Evolutionary conservation across 2,888 invertebrate genomes (phyloP), one percentile per base, ranked within the genome.

Genomic region (Agrotis puta): DNA sequence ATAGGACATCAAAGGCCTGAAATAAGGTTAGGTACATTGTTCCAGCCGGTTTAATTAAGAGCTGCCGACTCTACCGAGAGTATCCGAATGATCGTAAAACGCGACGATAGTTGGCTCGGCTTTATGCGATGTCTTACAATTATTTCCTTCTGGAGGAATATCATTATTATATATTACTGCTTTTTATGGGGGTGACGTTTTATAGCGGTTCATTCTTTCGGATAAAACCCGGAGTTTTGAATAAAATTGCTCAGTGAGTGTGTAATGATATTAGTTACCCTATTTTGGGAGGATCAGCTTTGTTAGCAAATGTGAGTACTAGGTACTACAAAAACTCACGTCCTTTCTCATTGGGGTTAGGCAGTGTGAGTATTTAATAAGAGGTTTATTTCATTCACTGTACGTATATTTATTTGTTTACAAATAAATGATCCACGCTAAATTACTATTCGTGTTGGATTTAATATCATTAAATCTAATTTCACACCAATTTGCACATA

Each of bases 141-240:
- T 90, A 91, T 92, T 92, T 89, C 87, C 90, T 89, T 89, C 86
- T 88, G 84, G 87, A 86, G 83, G 88, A 91, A 90, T 91, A 92
- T 92, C 89, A 91, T 93, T 91, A 92, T 90, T 72, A 82, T 79
- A 81, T 68, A 78, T 82, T 88, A 89, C 91, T 79, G 84, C 84
- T 90, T 93, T 93, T 92, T 92, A 92, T 91, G 84, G 88, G 87
- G 90, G 89, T 89, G 85, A 85, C 86, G 86, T 88, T 92, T 93
- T 92, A 92, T 87, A 88, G 88, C 87, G 73, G 81, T 81, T 81
- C 76, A 84, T 84, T 85, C 87, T 85, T 87, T 85, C 70, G 84
- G 82, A 84, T 86, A 82, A 83, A 84, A 82, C 75, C 57, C 64
- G 72, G 74, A 76, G 63, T 71, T 82, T 76, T 70, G 74, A 77